Evolutionary conservation across 1,140 invertebrate genomes (phyloP).

Genomic region (Drosophila aff.): DNA sequence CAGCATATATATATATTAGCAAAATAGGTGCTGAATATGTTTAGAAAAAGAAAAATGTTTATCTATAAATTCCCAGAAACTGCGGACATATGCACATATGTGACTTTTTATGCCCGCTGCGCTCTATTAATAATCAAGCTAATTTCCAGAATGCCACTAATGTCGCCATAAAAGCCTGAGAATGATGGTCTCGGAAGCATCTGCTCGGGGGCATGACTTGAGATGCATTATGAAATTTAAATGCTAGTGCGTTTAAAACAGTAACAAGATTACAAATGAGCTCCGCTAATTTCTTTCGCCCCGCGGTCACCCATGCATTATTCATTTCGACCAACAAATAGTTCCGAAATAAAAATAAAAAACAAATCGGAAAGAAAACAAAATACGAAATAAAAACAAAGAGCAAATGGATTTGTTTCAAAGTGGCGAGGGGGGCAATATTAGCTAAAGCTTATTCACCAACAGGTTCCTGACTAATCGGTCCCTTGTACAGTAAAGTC

Average conservation of each 20-base stretch:
- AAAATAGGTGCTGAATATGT: not conserved
- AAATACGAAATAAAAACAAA: conserved; percentile 8
- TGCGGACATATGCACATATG: not conserved
- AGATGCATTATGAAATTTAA: conserved; percentile 23
- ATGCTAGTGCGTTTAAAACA: conserved; percentile 7
- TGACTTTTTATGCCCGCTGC: not conserved
- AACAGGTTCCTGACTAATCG: conserved; percentile 81
- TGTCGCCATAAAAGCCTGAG: conserved; percentile 14
- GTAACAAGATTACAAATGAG: conserved; percentile 26
- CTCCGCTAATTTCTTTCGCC: conserved; percentile 14
- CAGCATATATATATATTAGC: not conserved
- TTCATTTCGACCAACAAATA: conserved; percentile 22
- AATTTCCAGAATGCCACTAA: conserved; percentile 21
- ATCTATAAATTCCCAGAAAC: not conserved
- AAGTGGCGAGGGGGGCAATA: not conserved
- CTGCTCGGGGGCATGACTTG: conserved; percentile 13
- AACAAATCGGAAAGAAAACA: conserved; percentile 16
- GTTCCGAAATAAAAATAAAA: not conserved
- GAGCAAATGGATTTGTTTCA: conserved; percentile 28
- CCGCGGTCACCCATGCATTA: conserved; percentile 43
- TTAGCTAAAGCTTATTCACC: conserved; percentile 39
- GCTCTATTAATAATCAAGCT: conserved; percentile 11
- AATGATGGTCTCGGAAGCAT: not conserved
- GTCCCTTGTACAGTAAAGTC: conserved; percentile 29
- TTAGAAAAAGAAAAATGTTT: not conserved